Evolutionary conservation across 1,140 invertebrate species (phyloP), one percentile per base, ranked within the genome.

Genomic region (Metaphire vulgaris): DNA sequence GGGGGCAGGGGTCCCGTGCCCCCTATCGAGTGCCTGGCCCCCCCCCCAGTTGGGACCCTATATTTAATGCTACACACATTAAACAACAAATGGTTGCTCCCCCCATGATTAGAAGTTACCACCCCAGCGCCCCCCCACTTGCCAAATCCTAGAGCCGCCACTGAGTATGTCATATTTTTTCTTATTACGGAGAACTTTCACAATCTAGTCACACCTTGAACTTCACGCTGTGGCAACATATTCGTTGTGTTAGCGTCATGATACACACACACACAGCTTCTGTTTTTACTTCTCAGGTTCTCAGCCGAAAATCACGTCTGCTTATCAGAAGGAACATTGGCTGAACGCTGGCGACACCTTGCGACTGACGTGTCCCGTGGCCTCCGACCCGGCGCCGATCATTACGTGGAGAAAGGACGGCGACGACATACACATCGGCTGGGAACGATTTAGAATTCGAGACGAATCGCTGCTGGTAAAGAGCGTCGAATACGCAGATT

Each of bases 351-450:
- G 84, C n/a, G 81, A 82, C 68, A 83, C 80, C 1, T 79, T 83
- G 33, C 81, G 80, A 65, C 79, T 86, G 0, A 70, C 74, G 32
- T 86, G 85, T 79, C 83, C 83, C 12, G 83, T 84, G n/a, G 78
- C 79, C 64, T 82, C 81, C 0, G 79, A 82, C 30, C 84, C 84
- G 12, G 69, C 78, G 64, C 81, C 83, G 1, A 77, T 85, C 16
- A 82, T 84, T 41, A 79, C 83, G 76, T 86, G 85, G 85, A 80
- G 78, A 71, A 83, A 87, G 80, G 84, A 87, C 77, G 83, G 82
- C 33, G 81, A 84, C 69, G 75, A 79, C 65, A 83, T 83, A 87
- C 89, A 83, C 89, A 89, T 30, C 82, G 89, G 74, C 80, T 91
- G 70, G 91, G 90, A 56, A 28, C 77, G 82, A 21, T 83, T 81